Conservation (phyloP, 2,113 vertebrate species). For the Oxygymnocypris stewartii region DNA sequence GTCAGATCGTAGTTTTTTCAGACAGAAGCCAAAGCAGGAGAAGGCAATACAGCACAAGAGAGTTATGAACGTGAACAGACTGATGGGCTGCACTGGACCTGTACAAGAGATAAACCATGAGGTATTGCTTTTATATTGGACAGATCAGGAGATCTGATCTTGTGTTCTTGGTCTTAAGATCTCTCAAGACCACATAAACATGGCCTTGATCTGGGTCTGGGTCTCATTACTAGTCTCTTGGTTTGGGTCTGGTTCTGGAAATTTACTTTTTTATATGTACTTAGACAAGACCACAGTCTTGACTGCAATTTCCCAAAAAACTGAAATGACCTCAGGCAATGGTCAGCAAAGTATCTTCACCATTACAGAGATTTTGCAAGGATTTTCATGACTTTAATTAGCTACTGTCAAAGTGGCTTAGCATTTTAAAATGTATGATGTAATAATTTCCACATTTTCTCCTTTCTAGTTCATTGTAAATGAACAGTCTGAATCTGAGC, state of each 20-base stretch:
- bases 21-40: constrained; percentile 80
- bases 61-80: constrained; percentile 83
- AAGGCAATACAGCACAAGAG: constrained; percentile 80
- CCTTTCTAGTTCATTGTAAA: not conserved
- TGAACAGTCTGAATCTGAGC: not conserved
- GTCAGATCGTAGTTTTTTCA: constrained; percentile 81
- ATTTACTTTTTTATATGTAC: not conserved
- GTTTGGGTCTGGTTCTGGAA: constrained; percentile 1
- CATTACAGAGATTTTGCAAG: not conserved
- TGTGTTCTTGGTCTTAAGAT: not conserved
- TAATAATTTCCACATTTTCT: not conserved
- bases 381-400: constrained; percentile 10
- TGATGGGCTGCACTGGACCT: constrained; percentile 85
- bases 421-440: not conserved
- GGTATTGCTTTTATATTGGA: not conserved
- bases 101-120: constrained; percentile 49
- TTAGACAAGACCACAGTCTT: not conserved
- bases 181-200: constrained; percentile 12
- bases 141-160: not conserved
- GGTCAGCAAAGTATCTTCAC: not conserved
- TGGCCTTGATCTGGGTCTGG: not conserved
- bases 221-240: not conserved
- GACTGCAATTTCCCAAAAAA: not conserved
- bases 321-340: not conserved
- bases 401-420: constrained; percentile 7